Evolutionary conservation across 1,140 invertebrate species (phyloP).

Genomic region (Gryon sp.): DNA sequence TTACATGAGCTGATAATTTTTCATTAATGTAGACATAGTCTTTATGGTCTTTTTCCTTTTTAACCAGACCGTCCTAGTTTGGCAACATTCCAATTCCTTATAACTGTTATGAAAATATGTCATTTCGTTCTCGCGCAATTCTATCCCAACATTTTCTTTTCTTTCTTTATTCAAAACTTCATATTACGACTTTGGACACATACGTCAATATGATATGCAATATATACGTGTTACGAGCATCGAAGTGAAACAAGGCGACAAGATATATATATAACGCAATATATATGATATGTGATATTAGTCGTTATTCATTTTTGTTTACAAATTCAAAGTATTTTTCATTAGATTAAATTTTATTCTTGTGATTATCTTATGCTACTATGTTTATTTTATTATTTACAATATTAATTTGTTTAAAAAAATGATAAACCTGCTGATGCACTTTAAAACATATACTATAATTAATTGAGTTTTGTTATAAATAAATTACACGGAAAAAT

Average conservation of each 20-base stretch:
- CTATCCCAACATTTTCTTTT: slow-evolving; percentile 37
- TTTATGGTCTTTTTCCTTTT: background rate
- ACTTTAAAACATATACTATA: too few relatives aligned
- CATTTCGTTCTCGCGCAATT: slow-evolving; percentile 41
- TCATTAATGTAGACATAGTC: slow-evolving; percentile 12
- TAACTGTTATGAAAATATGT: slow-evolving; percentile 45
- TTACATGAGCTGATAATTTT: slow-evolving; percentile 5
- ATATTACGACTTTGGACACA: slow-evolving; percentile 48
- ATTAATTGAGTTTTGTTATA: too few relatives aligned
- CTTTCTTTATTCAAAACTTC: slow-evolving; percentile 33
- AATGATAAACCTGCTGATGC: too few relatives aligned
- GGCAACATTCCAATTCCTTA: slow-evolving; percentile 31
- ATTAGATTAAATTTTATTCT: background rate
- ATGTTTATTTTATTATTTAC: too few relatives aligned
- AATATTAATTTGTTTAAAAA: too few relatives aligned
- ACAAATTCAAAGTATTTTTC: slow-evolving; percentile 12
- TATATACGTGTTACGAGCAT: slow-evolving; percentile 41
- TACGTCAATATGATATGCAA: slow-evolving; percentile 54
- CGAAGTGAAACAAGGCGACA: slow-evolving; percentile 42
- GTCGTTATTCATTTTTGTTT: slow-evolving; percentile 31
- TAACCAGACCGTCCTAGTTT: background rate
- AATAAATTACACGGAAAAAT: too few relatives aligned
- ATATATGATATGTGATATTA: slow-evolving; percentile 49
- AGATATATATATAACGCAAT: slow-evolving; percentile 48
- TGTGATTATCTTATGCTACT: too few relatives aligned